phyloP scores from a whole-genome alignment of 2,797 vertebrate genomes.

The Hemibagrus guttatus region DNA sequence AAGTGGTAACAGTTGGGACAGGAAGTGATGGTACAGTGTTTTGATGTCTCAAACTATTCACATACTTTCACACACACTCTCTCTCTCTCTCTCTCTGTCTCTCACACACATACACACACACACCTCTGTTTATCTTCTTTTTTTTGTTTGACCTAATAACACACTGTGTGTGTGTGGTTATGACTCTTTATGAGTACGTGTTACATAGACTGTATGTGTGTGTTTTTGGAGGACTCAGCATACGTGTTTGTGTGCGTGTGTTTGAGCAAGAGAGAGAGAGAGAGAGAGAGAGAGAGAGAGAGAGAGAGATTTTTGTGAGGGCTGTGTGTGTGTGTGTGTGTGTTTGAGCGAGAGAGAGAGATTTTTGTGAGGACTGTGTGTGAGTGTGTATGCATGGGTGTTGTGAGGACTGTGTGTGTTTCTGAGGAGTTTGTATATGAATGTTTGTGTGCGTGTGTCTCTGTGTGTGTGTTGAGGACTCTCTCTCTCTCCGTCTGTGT shows the following conservation, averaged over 20 bases:
- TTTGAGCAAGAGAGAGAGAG: background rate
- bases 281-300: too few relatives aligned
- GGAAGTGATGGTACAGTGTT: conserved; percentile 30
- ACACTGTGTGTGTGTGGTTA: background rate
- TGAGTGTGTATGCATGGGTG: background rate
- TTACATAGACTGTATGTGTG: background rate
- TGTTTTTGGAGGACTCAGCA: background rate
- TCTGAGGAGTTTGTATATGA: too few relatives aligned
- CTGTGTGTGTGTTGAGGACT: too few relatives aligned
- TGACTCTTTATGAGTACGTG: background rate
- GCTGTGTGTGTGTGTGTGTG: too few relatives aligned
- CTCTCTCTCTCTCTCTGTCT: background rate
- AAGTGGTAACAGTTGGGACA: conserved; percentile 40
- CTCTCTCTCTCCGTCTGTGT: too few relatives aligned
- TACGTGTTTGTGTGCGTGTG: background rate
- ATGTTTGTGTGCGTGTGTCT: too few relatives aligned
- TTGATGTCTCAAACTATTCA: background rate
- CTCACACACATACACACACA: background rate
- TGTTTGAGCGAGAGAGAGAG: too few relatives aligned
- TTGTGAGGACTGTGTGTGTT: too few relatives aligned
- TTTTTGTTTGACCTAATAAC: background rate
- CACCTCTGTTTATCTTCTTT: background rate
- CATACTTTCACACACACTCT: background rate
- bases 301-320: too few relatives aligned
- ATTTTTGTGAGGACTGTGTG: background rate